Percentiles rank a stretch among this genome's conserved stretches.
Evolutionary conservation across 2,797 vertebrate genomes (phyloP).

Genomic region (Sciaenops ocellatus): DNA sequence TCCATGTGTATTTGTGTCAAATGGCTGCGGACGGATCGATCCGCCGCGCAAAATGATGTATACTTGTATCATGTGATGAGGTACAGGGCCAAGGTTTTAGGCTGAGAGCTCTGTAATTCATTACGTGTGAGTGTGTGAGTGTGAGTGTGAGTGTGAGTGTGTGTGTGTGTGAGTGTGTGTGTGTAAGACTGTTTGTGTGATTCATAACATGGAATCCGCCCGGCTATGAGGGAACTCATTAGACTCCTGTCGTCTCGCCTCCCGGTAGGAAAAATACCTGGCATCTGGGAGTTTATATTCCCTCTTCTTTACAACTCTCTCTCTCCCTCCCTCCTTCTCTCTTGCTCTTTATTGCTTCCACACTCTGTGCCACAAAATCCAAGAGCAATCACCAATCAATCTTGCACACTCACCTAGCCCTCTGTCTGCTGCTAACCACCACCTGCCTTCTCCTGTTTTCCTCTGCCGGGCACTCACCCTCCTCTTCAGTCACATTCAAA

Average conservation of each 20-base stretch:
- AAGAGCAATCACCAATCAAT: slow-evolving; percentile 83
- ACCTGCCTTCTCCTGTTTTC: slow-evolving; percentile 61
- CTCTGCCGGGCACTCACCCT: slow-evolving; percentile 34
- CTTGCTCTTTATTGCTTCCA: slow-evolving; percentile 76
- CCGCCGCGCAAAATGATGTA: slow-evolving; percentile 54
- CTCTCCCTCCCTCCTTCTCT: slow-evolving; percentile 26
- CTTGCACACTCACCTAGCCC: slow-evolving; percentile 66
- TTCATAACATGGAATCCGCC: slow-evolving; percentile 75
- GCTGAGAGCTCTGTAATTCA: slow-evolving; percentile 71
- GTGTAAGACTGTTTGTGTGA: slow-evolving; percentile 63
- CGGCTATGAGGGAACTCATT: slow-evolving; percentile 79
- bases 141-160: slow-evolving; percentile 30
- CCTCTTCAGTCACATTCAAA: slow-evolving; percentile 49
- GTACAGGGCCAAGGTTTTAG: slow-evolving; percentile 73
- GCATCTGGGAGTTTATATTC: slow-evolving; percentile 81
- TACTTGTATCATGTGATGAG: slow-evolving; percentile 63
- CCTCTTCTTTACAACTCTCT: slow-evolving; percentile 72
- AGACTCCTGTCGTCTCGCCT: slow-evolving; percentile 78
- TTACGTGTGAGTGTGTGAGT: slow-evolving; percentile 46
- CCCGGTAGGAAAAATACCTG: slow-evolving; percentile 79
- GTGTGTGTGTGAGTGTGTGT: slow-evolving; percentile 27
- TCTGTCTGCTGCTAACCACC: slow-evolving; percentile 64
- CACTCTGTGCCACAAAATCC: slow-evolving; percentile 75
- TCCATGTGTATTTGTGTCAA: slow-evolving; percentile 69
- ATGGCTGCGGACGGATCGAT: slow-evolving; percentile 62